phyloP scores from a whole-genome alignment of 2,797 vertebrate genomes.

The Anomalospiza imberbis region DNA sequence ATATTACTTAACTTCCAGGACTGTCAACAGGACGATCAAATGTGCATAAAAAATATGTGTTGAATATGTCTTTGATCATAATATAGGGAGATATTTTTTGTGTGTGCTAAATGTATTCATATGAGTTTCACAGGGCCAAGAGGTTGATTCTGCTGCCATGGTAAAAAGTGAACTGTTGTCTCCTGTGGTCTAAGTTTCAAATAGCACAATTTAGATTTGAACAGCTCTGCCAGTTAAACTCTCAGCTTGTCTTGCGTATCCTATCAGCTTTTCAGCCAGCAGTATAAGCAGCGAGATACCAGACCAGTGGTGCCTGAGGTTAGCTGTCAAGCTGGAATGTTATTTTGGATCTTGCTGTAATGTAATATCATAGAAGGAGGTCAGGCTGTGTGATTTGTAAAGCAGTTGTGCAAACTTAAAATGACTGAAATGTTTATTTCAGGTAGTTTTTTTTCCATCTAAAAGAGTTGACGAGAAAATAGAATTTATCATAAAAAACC shows the following conservation, averaged over 20 bases:
- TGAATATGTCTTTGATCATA: slow-evolving; percentile 74
- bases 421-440: slow-evolving; percentile 35
- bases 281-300: slow-evolving; percentile 29
- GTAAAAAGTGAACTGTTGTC: slow-evolving; percentile 70
- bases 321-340: slow-evolving; percentile 78
- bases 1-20: slow-evolving; percentile 83
- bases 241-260: slow-evolving; percentile 58
- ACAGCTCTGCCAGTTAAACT: slow-evolving; percentile 75
- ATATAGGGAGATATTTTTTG: slow-evolving; percentile 77
- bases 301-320: slow-evolving; percentile 70
- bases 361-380: slow-evolving; percentile 67
- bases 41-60: slow-evolving; percentile 79
- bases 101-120: slow-evolving; percentile 62
- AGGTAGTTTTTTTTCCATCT: neutral
- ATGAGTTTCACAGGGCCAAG: slow-evolving; percentile 62
- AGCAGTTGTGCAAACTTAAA: slow-evolving; percentile 70
- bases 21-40: slow-evolving; percentile 89
- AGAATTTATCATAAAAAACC: neutral
- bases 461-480: neutral
- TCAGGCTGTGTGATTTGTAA: slow-evolving; percentile 80
- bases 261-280: slow-evolving; percentile 51
- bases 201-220: slow-evolving; percentile 66
- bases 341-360: slow-evolving; percentile 78
- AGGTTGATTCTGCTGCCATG: slow-evolving; percentile 68
- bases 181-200: slow-evolving; percentile 79